phyloP scores from a whole-genome alignment of 2,113 vertebrate species.

The Neoarius graeffei region DNA sequence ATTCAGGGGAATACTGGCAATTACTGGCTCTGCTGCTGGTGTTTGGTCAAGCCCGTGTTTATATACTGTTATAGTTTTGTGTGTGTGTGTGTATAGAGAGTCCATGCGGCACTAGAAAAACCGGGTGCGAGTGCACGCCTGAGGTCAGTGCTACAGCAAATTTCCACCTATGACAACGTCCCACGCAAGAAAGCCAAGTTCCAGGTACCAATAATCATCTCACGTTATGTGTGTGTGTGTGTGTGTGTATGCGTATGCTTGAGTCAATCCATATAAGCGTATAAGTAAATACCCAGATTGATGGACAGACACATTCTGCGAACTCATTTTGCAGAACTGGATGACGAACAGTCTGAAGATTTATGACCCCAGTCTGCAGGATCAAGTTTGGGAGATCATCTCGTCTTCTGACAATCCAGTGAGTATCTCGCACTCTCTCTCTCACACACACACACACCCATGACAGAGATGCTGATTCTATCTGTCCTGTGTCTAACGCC shows the following conservation, averaged over 20 bases:
- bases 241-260: no score
- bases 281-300: neutral
- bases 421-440: no score
- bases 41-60: neutral
- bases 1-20: neutral
- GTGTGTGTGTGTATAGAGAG: constrained; percentile 73
- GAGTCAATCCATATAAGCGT: neutral
- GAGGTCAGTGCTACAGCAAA: constrained; percentile 80
- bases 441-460: neutral
- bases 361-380: constrained; percentile 71
- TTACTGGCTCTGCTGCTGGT: neutral
- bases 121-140: constrained; percentile 81
- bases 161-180: constrained; percentile 85
- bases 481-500: neutral
- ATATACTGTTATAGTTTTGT: neutral
- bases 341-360: constrained; percentile 92
- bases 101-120: constrained; percentile 83
- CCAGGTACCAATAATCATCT: constrained; percentile 74
- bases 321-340: constrained; percentile 82
- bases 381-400: constrained; percentile 90
- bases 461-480: neutral
- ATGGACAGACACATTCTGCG: neutral
- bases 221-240: no score
- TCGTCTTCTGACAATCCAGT: constrained; percentile 76
- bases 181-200: constrained; percentile 94